Evolutionary conservation across 2,113 vertebrate genomes (phyloP).

Genomic region (Ploceus nigricollis): DNA sequence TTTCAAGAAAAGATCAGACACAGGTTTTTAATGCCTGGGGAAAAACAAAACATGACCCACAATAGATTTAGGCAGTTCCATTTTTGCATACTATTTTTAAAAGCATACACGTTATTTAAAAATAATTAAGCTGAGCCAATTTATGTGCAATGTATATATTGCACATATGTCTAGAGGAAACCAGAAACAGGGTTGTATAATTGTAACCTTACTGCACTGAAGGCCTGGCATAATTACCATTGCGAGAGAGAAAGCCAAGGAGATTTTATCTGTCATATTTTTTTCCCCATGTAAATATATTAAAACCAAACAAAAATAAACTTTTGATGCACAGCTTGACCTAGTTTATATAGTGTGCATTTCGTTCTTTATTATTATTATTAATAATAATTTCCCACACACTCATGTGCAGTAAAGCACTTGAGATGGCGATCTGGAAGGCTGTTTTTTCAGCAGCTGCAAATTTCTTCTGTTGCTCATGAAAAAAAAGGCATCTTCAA

Average conservation of each 20-base stretch:
- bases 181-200: conserved; percentile 48
- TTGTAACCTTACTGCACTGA: conserved; percentile 27
- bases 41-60: conserved; percentile 37
- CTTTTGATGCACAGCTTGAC: neutral
- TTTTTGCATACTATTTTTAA: conserved; percentile 57
- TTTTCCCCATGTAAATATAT: conserved; percentile 30
- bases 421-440: neutral
- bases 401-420: neutral
- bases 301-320: conserved; percentile 32
- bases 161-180: conserved; percentile 42
- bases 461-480: neutral
- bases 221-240: neutral
- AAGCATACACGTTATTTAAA: conserved; percentile 55
- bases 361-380: neutral
- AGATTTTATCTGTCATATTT: conserved; percentile 48
- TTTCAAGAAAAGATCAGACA: conserved; percentile 51
- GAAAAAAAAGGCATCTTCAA: neutral
- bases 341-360: neutral
- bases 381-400: neutral
- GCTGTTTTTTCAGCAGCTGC: neutral
- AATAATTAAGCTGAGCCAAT: conserved; percentile 53
- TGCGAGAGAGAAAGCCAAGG: neutral
- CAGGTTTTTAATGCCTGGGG: conserved; percentile 21
- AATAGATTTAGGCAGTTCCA: conserved; percentile 42
- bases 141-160: conserved; percentile 49